Percentiles rank a stretch among this genome's conserved stretches.
Conservation (phyloP, 2,888 invertebrate species). For the Nomada flava region DNA sequence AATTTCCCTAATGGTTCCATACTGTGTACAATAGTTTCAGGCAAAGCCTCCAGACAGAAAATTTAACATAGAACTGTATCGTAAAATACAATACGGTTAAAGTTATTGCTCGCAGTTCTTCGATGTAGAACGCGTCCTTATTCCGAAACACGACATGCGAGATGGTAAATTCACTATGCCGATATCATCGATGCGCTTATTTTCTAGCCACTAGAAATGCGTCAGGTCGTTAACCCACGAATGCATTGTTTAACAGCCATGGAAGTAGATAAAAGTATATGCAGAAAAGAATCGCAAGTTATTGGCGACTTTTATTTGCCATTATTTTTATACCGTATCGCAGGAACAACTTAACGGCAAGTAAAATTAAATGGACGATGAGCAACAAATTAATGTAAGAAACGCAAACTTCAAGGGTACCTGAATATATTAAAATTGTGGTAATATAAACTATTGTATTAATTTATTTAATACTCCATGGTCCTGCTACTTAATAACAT, state of each 20-base stretch:
- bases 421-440: not conserved
- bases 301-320: not conserved
- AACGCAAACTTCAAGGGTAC: too few species aligned
- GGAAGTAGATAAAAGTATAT: conserved; percentile 38
- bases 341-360: too few species aligned
- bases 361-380: not conserved
- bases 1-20: not conserved
- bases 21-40: not conserved
- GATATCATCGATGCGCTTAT: conserved; percentile 64
- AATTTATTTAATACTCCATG: too few species aligned
- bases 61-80: not conserved
- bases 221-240: conserved; percentile 58
- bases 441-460: too few species aligned
- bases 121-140: conserved; percentile 45
- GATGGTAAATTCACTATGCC: conserved; percentile 54
- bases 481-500: too few species aligned
- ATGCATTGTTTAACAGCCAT: conserved; percentile 36
- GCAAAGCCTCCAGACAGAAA: not conserved
- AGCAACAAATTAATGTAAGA: too few species aligned
- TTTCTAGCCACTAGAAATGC: conserved; percentile 43
- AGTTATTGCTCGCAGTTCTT: conserved; percentile 8
- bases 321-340: too few species aligned
- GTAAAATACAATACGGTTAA: conserved; percentile 20
- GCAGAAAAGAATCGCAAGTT: conserved; percentile 23
- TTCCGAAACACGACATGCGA: conserved; percentile 53